Evolutionary conservation across 2,113 vertebrate species (phyloP).

Genomic region (Oreochromis tanganicae): DNA sequence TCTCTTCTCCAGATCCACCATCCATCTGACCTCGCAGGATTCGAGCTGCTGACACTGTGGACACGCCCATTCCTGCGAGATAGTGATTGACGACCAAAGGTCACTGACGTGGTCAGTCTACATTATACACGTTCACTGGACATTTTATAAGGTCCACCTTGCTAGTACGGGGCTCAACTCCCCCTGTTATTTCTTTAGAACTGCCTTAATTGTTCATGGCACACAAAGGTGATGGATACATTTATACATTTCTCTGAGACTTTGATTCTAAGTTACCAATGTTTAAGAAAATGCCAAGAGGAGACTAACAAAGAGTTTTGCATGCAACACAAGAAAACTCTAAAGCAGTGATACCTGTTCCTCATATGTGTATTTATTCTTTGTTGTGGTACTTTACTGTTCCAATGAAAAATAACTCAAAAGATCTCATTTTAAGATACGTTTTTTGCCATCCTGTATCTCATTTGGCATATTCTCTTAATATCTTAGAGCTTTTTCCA

Average conservation of each 20-base stretch:
- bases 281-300: neutral
- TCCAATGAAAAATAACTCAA: neutral
- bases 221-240: neutral
- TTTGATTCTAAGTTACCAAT: neutral
- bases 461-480: neutral
- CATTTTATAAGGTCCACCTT: neutral
- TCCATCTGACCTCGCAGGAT: constrained; percentile 76
- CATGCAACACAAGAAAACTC: neutral
- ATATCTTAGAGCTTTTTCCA: rapidly evolving
- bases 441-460: neutral
- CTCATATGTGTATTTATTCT: neutral
- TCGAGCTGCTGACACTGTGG: constrained; percentile 76
- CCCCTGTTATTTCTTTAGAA: neutral
- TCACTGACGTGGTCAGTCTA: neutral
- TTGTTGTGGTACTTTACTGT: neutral
- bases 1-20: constrained; percentile 70
- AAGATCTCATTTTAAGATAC: neutral
- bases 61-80: constrained; percentile 75
- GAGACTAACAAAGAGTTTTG: neutral
- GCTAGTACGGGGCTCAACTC: neutral
- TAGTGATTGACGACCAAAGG: neutral
- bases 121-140: neutral
- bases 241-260: neutral
- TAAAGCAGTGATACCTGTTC: neutral
- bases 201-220: neutral